Evolutionary conservation across 2,797 vertebrate genomes (phyloP).

Genomic region (Urosaurus nigricauda): DNA sequence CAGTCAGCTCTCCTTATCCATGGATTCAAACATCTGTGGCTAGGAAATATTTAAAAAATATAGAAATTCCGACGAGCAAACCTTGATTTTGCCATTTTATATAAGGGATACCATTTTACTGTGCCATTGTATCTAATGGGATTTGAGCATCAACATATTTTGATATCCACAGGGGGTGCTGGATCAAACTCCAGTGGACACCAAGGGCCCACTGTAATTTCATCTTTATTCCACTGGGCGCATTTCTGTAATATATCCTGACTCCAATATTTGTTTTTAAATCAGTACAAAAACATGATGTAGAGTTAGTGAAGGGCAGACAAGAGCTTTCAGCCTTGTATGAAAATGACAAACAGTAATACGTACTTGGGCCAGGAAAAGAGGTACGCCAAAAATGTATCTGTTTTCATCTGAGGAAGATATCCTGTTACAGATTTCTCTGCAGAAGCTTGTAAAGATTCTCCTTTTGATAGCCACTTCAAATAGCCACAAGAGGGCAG

Average conservation of each 20-base stretch:
- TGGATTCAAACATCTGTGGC: too few relatives aligned
- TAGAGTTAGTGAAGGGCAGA: neutral
- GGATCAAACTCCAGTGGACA: too few relatives aligned
- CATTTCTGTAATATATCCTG: neutral
- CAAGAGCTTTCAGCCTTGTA: neutral
- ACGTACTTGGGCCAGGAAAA: neutral
- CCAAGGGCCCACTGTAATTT: too few relatives aligned
- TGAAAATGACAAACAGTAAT: neutral
- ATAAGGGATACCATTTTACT: too few relatives aligned
- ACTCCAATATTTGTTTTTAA: neutral
- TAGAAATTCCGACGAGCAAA: too few relatives aligned
- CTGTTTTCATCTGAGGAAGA: neutral
- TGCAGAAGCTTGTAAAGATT: neutral
- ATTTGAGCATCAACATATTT: too few relatives aligned
- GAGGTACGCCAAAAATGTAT: neutral
- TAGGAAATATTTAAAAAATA: too few relatives aligned
- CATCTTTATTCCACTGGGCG: neutral
- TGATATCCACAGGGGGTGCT: too few relatives aligned
- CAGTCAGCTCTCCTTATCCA: too few relatives aligned
- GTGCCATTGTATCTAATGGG: too few relatives aligned
- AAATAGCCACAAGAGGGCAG: slow-evolving; percentile 44
- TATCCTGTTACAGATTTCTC: neutral
- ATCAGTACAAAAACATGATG: neutral
- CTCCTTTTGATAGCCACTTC: neutral
- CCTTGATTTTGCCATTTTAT: too few relatives aligned